Evolutionary conservation across 2,888 invertebrate genomes (phyloP), one percentile per base, ranked within the genome.

Genomic region (Drosophila incognita): DNA sequence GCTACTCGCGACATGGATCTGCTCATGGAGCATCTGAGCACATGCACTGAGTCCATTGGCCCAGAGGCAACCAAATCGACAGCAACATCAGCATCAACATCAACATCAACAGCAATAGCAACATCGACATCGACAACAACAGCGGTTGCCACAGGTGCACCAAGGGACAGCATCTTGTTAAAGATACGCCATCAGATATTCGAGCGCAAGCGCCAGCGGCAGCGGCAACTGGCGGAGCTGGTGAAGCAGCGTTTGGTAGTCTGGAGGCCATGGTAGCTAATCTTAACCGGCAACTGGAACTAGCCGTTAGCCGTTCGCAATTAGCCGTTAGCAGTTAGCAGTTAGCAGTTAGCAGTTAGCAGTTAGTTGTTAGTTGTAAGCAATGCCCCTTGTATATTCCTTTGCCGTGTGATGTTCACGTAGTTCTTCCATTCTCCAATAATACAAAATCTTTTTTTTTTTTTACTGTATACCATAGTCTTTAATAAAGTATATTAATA

Each of bases 171-270:
- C 81, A 92, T 92, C 51, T 72, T 92, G 36, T 76, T 91, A 4
- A 92, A 92, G 75, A 92, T 92, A 63, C 91, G 92, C n/a, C 88
- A 87, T 59, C 92, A 92, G 79, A 92, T 92, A 33, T 91, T 92
- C 21, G 92, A 92, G 75, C 87, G 92, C 1, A 92, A 92, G 58
- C 90, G 92, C 1, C 90, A 91, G 51, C 81, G 92, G 51, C 91
- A 92, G 56, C 85, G 88, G 5, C 85, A 85, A 48, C 42, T 87
- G 76, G 82, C 91, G 36, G 90, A 89, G 52, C 46, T 83, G 48
- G 57, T 90, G 36, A 87, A 92, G 35, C 86, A 76, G 53, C 81
- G 81, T 1, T 46, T 85, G 64, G 89, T 82, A 11, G 92, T 92
- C 24, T 92, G 92, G 92, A 83, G 92, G n/a, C 92, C 92, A 4